These are phyloP conservation scores for Lethenteron reissneri DNA, from an alignment of 2,113 vertebrate genomes.

Conservation along the genomic window DNA sequence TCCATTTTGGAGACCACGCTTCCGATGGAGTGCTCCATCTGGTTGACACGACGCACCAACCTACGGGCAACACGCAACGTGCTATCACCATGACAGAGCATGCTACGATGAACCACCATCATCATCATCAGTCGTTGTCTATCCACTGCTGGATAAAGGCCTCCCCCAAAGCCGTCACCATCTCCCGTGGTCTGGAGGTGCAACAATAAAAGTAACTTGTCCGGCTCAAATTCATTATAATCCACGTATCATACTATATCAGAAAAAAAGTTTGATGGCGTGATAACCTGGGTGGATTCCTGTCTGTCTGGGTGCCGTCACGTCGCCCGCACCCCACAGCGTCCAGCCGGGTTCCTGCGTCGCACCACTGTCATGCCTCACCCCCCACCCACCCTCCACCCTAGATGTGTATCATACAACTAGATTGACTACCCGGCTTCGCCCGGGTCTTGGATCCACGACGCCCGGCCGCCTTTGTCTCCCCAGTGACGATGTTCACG, in stretches of 20 bases:
- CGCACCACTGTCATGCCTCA: too few relatives aligned
- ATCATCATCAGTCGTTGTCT: not conserved
- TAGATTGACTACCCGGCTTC: too few relatives aligned
- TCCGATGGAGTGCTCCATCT: conserved; percentile 5
- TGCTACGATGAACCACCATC: not conserved
- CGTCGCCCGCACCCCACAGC: too few relatives aligned
- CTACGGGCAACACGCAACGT: not conserved
- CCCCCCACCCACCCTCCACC: too few relatives aligned
- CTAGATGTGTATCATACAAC: too few relatives aligned
- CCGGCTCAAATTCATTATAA: not conserved
- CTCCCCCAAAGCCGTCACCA: not conserved
- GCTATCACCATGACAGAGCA: not conserved
- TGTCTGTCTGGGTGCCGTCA: too few relatives aligned
- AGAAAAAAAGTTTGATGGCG: too few relatives aligned
- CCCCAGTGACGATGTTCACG: too few relatives aligned
- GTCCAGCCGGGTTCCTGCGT: too few relatives aligned
- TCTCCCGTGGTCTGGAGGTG: not conserved
- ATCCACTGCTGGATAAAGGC: not conserved
- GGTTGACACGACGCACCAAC: not conserved
- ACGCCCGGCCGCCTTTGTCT: too few relatives aligned
- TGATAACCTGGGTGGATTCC: too few relatives aligned
- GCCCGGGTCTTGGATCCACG: too few relatives aligned
- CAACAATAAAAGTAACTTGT: not conserved
- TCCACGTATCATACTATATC: not conserved
- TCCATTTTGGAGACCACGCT: conserved; percentile 1